phyloP scores from a whole-genome alignment of 2,888 invertebrate species.

The Cosmopolites sordidus region DNA sequence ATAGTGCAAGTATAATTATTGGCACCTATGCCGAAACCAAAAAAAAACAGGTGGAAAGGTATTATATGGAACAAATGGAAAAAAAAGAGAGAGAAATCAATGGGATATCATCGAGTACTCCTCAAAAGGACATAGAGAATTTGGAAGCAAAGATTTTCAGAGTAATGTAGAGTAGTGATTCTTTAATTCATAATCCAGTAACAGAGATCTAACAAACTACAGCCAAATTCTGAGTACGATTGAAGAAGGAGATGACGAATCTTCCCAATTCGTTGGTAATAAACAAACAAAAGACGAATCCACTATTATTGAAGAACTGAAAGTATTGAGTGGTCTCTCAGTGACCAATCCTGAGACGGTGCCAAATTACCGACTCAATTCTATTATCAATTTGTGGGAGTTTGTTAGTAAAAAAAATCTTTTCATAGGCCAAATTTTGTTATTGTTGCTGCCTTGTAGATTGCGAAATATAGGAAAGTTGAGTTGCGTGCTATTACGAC shows the following conservation, averaged over 20 bases:
- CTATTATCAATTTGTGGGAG: no score
- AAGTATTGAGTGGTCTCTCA: constrained; percentile 61
- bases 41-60: constrained; percentile 55
- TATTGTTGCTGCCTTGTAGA: no score
- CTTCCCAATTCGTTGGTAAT: constrained; percentile 43
- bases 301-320: constrained; percentile 63
- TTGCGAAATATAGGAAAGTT: no score
- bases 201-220: constrained; percentile 11
- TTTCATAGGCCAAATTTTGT: no score
- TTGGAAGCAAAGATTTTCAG: constrained; percentile 59
- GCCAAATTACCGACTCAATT: no score
- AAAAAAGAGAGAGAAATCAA: constrained; percentile 26
- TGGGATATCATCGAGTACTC: constrained; percentile 20
- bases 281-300: constrained; percentile 60
- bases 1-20: no score
- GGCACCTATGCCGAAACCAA: no score
- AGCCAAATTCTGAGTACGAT: constrained; percentile 31
- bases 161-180: constrained; percentile 66
- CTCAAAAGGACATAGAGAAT: constrained; percentile 45
- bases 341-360: no score
- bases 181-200: constrained; percentile 47
- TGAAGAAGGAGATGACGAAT: constrained; percentile 34
- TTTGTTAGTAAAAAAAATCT: no score
- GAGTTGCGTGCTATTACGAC: no score
- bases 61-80: constrained; percentile 45